A percentile compares a stretch with the other conserved stretches of the same genome.
phyloP scores from a whole-genome alignment of 2,113 vertebrate genomes.

The Arenaria interpres region DNA sequence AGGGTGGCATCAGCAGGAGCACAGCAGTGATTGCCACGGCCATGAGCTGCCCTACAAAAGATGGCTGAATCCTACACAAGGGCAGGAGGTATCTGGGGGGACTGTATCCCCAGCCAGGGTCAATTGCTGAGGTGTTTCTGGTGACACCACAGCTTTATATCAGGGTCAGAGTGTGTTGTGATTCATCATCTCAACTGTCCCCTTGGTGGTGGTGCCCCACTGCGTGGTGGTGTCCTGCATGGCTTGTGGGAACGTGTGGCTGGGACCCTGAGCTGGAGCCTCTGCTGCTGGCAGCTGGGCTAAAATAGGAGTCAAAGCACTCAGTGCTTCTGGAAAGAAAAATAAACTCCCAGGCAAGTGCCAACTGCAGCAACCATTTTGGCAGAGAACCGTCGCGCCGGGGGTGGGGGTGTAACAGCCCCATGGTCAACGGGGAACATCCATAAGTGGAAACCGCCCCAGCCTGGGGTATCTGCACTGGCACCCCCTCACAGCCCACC shows the following conservation, averaged over 20 bases:
- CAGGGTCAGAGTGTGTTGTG: fast-evolving
- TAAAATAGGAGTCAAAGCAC: background rate
- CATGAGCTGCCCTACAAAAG: background rate
- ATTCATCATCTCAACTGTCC: background rate
- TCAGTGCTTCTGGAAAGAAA: background rate
- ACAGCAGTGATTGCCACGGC: background rate
- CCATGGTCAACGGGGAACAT: background rate
- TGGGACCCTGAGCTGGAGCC: background rate
- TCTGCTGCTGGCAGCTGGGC: background rate
- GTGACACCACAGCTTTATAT: background rate
- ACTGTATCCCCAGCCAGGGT: background rate
- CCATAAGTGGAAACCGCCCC: background rate
- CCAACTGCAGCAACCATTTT: background rate
- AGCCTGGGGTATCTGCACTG: fast-evolving
- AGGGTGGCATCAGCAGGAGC: background rate
- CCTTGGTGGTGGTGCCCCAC: background rate
- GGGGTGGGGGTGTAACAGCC: background rate
- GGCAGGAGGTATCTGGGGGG: background rate
- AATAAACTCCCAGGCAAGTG: background rate
- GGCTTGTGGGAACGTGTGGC: background rate
- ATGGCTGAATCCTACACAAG: background rate
- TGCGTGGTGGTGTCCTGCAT: fast-evolving
- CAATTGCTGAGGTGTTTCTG: background rate
- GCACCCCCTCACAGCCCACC: background rate
- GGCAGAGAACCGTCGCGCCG: fast-evolving